Evolutionary conservation across 2,797 vertebrate species (phyloP), one percentile per base, ranked within the genome.

Genomic region (Phrynocephalus guinanensis): DNA sequence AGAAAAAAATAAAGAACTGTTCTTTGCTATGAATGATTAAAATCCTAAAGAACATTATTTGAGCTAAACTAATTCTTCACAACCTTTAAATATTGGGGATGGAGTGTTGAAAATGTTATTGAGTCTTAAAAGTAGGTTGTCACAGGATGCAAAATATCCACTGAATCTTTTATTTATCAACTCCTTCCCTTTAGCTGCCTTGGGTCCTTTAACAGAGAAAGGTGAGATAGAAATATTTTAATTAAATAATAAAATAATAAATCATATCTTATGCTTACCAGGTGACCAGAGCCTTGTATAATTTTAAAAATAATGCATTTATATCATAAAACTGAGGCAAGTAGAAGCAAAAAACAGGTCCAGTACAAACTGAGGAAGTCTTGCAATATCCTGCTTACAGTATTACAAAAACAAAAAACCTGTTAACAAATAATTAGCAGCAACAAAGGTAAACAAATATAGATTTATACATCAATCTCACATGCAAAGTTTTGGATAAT

Each of bases 401-500:
- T 33, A 33, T 33, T 33, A 33, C 33, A 33, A 33, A 33, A 33
- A 30, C 56, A 63, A 83, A 33, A 71, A 77, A 87, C 3, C 38
- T 70, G 44, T 33, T 63, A 79, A 44, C 11, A 78, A 71, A 48
- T 52, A 88, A 79, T 82, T 82, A 75, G 33, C 44, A 84, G 63
- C 63, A 26, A 30, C 68, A 84, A 88, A 79, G 38, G 18, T n/a
- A 18, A 70, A 77, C 48, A 52, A 84, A 52, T 88, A 73, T 38
- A 18, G 22, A 84, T 63, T 73, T 73, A 60, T 26, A 66, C 38
- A 26, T 87, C 60, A 76, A 75, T 75, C 60, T 75, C 38, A 33
- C 56, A 70, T 82, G 82, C 56, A 66, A 33, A 7, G 28, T 79
- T 88, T 52, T 79, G 24, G n/a, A 80, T 68, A 84, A 88, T 84